Evolutionary conservation across 2,113 vertebrate genomes (phyloP).

Genomic region (Zosterops hypoxanthus): DNA sequence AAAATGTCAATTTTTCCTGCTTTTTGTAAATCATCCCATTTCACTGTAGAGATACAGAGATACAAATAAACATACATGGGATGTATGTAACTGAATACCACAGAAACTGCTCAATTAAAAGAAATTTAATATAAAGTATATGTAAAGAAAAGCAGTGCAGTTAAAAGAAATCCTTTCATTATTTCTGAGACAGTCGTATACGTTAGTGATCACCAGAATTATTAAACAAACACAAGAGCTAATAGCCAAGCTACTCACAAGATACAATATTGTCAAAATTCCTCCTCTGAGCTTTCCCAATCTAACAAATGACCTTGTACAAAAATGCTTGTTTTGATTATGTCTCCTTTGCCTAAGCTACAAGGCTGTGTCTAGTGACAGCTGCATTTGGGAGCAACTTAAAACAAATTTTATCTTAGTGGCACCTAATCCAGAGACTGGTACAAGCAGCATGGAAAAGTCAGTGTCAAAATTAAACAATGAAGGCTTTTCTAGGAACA

Average conservation of each 20-base stretch:
- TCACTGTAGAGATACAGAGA: background rate
- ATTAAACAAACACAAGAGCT: conserved; percentile 44
- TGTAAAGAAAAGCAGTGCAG: background rate
- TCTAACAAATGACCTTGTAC: conserved; percentile 62
- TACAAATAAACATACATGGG: background rate
- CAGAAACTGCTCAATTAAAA: background rate
- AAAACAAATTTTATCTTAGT: conserved; percentile 82
- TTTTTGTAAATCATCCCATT: conserved; percentile 57
- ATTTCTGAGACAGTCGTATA: background rate
- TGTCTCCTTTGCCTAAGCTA: conserved; percentile 76
- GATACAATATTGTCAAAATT: conserved; percentile 73
- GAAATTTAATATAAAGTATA: background rate
- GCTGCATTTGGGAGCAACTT: conserved; percentile 82
- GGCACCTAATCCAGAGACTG: conserved; percentile 83
- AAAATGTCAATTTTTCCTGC: conserved; percentile 66
- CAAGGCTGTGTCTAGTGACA: conserved; percentile 73
- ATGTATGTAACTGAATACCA: background rate
- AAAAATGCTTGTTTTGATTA: conserved; percentile 75
- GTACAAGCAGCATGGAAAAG: conserved; percentile 82
- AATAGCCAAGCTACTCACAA: conserved; percentile 55
- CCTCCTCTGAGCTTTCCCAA: conserved; percentile 61
- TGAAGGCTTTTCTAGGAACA: conserved; percentile 87
- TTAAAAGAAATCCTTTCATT: background rate
- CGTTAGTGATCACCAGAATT: background rate
- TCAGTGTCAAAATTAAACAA: conserved; percentile 86